Conservation (phyloP, 2,797 vertebrate species). For the Semotilus atromaculatus region DNA sequence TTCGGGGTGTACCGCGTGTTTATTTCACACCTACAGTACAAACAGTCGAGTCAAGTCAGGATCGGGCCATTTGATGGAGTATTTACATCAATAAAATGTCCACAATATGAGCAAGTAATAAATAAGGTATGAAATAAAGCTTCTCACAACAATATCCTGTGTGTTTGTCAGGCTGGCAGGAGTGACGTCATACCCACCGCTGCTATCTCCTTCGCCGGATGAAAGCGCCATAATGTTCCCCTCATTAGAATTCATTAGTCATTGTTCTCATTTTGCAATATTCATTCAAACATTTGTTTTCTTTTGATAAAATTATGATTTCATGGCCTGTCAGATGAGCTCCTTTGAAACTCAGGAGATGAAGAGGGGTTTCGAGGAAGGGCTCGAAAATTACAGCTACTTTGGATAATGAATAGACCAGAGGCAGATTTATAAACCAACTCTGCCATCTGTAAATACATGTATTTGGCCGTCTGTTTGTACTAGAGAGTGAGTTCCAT, state of each 20-base stretch:
- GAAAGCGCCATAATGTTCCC: not conserved
- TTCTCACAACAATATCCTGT: not conserved
- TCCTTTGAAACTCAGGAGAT: conserved; percentile 36
- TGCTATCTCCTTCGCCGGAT: not conserved
- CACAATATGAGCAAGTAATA: not conserved
- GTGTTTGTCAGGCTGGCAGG: not conserved
- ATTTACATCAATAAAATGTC: not conserved
- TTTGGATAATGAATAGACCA: conserved; percentile 33
- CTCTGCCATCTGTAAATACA: conserved; percentile 38
- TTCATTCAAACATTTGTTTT: conserved; percentile 37
- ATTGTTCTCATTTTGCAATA: conserved; percentile 30
- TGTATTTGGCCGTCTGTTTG: not conserved
- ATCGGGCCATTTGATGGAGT: too few relatives aligned
- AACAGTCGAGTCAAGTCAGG: too few relatives aligned
- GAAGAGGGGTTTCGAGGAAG: conserved; percentile 30
- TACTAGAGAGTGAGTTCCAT: conserved; percentile 10
- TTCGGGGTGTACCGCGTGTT: too few relatives aligned
- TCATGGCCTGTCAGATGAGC: conserved; percentile 37
- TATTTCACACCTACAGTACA: too few relatives aligned
- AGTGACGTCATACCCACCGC: conserved; percentile 1
- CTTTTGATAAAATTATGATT: conserved; percentile 36
- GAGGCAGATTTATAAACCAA: conserved; percentile 8
- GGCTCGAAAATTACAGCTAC: conserved; percentile 22
- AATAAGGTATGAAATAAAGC: not conserved
- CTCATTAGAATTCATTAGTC: conserved; percentile 42